A percentile compares a stretch with the other conserved stretches of the same genome.
Conservation (phyloP, 2,797 vertebrate species). For the Girardinus metallicus region DNA sequence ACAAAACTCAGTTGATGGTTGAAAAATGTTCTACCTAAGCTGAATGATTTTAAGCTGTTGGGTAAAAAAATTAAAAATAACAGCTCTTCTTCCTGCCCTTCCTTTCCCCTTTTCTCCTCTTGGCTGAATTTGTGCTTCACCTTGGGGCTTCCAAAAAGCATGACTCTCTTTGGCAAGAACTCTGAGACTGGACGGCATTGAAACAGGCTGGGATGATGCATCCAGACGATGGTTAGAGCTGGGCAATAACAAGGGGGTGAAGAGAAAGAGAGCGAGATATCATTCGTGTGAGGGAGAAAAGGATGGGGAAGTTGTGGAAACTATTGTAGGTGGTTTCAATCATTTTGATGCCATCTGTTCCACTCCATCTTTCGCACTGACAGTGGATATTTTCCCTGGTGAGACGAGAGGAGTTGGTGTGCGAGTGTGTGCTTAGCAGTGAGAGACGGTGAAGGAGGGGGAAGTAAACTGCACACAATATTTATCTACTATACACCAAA, state of each 20-base stretch:
- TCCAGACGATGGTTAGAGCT: conserved; percentile 46
- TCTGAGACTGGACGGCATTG: conserved; percentile 58
- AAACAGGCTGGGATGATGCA: conserved; percentile 46
- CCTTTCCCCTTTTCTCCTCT: conserved; percentile 55
- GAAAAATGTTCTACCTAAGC: conserved; percentile 23
- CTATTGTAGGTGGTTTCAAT: conserved; percentile 78
- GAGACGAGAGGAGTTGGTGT: conserved; percentile 50
- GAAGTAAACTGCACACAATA: conserved; percentile 10
- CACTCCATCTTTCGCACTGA: conserved; percentile 68
- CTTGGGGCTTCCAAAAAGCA: conserved; percentile 63
- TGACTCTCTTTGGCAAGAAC: conserved; percentile 65
- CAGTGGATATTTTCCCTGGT: conserved; percentile 66
- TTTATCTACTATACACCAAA: conserved; percentile 30
- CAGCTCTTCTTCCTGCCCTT: conserved; percentile 19
- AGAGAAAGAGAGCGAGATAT: conserved; percentile 28
- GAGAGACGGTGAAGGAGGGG: conserved; percentile 47
- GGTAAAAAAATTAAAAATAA: background rate
- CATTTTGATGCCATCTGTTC: conserved; percentile 78
- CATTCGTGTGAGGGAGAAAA: conserved; percentile 26
- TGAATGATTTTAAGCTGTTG: conserved; percentile 9
- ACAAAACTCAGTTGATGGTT: background rate
- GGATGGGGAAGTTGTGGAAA: conserved; percentile 58
- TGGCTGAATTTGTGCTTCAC: conserved; percentile 71
- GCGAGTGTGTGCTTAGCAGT: conserved; percentile 30
- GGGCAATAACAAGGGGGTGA: conserved; percentile 20